These are phyloP conservation scores for Thermophis baileyi DNA, from an alignment of 2,113 vertebrate genomes.

Conservation along the genomic window DNA sequence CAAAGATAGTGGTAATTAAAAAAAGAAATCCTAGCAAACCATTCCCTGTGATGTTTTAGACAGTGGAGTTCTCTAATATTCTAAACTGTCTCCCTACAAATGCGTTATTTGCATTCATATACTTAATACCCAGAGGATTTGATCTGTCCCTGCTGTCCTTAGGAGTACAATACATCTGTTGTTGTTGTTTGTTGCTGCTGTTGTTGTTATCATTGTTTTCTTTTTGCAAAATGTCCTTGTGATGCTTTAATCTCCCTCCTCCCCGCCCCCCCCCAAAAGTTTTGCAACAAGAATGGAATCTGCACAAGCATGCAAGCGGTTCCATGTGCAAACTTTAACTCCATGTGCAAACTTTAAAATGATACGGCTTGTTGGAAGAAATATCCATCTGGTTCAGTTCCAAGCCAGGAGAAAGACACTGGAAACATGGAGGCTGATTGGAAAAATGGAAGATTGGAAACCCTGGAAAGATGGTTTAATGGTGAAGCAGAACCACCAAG, in stretches of 20 bases:
- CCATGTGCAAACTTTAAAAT: neutral
- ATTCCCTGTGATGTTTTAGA: neutral
- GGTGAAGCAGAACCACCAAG: too few species aligned
- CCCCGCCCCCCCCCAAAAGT: neutral
- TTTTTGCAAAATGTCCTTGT: neutral
- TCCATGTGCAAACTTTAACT: accelerated
- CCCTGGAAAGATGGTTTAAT: too few species aligned
- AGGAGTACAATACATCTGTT: neutral
- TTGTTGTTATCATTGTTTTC: neutral
- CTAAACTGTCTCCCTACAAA: neutral
- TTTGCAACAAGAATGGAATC: neutral
- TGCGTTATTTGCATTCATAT: neutral
- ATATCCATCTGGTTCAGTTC: too few species aligned
- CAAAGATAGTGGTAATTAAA: neutral
- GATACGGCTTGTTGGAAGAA: neutral
- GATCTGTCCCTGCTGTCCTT: neutral
- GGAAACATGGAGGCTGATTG: too few species aligned
- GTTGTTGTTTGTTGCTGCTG: neutral
- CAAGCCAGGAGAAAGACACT: too few species aligned
- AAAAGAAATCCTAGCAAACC: neutral
- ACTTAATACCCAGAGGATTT: neutral
- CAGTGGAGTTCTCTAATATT: neutral
- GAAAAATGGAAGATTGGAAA: too few species aligned
- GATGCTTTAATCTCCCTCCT: neutral
- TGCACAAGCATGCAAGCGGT: neutral